Percentiles rank a stretch among this genome's conserved stretches.
Conservation (phyloP, 2,888 invertebrate species). For the Agrotis ipsilon region DNA sequence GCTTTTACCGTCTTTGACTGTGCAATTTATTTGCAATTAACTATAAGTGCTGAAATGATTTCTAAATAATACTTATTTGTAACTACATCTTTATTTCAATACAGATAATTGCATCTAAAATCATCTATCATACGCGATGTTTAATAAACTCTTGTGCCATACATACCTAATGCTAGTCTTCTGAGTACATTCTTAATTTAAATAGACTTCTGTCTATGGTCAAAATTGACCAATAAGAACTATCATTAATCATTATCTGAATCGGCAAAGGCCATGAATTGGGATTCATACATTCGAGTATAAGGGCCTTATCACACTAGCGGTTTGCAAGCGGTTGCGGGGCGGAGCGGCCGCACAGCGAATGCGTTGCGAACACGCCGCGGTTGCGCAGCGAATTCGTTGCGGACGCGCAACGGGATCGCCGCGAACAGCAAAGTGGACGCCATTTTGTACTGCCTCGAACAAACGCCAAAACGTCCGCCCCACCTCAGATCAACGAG, state of each 20-base stretch:
- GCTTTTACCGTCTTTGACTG: slow-evolving; percentile 24
- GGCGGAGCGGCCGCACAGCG: too few relatives aligned
- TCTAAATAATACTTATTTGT: neutral
- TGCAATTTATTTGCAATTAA: slow-evolving; percentile 26
- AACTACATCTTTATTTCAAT: slow-evolving; percentile 6
- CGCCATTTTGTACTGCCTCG: too few relatives aligned
- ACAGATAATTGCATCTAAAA: neutral
- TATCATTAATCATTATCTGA: slow-evolving; percentile 15
- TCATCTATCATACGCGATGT: slow-evolving; percentile 9
- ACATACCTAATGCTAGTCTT: slow-evolving; percentile 5
- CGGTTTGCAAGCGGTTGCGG: too few relatives aligned
- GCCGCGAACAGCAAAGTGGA: too few relatives aligned
- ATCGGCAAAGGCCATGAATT: slow-evolving; percentile 3
- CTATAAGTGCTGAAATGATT: slow-evolving; percentile 7
- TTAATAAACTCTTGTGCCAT: neutral
- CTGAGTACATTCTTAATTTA: slow-evolving; percentile 23
- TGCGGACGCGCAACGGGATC: too few relatives aligned
- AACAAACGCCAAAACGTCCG: too few relatives aligned
- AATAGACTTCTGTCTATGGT: neutral
- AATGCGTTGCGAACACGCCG: too few relatives aligned
- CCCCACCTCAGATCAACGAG: too few relatives aligned
- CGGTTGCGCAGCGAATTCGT: too few relatives aligned
- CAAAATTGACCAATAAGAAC: slow-evolving; percentile 12
- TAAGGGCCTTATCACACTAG: too few relatives aligned
- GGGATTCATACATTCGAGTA: too few relatives aligned